Percentiles rank a stretch among this genome's conserved stretches.
phyloP scores from a whole-genome alignment of 2,888 invertebrate species.

The Brenthis hecate region DNA sequence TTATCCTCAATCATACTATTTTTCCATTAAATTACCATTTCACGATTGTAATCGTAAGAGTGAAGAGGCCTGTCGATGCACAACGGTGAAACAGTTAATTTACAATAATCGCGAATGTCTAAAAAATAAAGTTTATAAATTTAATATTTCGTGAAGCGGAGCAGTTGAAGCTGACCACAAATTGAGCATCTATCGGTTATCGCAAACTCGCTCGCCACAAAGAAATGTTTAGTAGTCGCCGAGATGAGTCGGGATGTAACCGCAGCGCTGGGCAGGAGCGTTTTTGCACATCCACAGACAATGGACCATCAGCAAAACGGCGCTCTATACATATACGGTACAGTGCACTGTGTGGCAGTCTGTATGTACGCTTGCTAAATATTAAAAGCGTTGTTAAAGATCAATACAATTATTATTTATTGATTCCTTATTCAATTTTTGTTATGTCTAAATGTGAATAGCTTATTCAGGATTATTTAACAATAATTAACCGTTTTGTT shows the following conservation, averaged over 20 bases:
- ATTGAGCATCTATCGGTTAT: constrained; percentile 8
- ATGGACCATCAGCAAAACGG: constrained; percentile 15
- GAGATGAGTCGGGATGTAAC: constrained; percentile 10
- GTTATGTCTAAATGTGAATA: no score
- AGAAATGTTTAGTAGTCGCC: constrained; percentile 14
- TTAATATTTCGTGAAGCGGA: background rate
- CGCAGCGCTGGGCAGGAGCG: constrained; percentile 2
- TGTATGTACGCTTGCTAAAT: constrained; percentile 8
- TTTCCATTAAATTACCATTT: no score
- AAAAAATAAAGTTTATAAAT: background rate
- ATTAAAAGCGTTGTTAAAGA: background rate
- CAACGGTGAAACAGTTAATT: no score
- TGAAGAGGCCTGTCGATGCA: no score
- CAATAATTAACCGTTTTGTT: no score
- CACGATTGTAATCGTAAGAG: no score
- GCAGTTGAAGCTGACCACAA: constrained; percentile 12
- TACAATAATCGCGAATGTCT: no score
- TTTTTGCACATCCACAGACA: constrained; percentile 28
- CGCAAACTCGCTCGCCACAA: constrained; percentile 4
- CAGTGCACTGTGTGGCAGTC: background rate
- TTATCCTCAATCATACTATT: no score
- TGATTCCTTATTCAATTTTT: background rate
- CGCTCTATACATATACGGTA: background rate
- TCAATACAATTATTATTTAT: background rate
- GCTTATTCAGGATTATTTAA: no score